These are phyloP conservation scores for Drosophila hamatofila DNA, from an alignment of 2,888 invertebrate genomes.

Conservation along the genomic window DNA sequence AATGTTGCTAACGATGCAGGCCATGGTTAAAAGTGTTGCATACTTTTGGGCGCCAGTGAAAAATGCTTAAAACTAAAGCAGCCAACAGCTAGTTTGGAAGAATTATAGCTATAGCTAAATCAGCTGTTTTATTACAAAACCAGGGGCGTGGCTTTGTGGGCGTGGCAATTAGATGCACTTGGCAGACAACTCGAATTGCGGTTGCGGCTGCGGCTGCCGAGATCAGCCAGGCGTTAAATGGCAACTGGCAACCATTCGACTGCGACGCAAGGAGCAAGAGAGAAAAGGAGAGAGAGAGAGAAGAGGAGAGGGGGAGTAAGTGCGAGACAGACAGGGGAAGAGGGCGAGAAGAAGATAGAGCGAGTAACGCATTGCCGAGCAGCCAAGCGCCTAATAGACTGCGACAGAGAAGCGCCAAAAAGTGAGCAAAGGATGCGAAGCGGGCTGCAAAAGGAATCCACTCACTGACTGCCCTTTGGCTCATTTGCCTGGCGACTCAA, in stretches of 20 bases:
- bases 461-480: constrained; percentile 14
- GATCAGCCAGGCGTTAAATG: constrained; percentile 74
- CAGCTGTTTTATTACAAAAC: neutral
- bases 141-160: constrained; percentile 4
- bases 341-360: constrained; percentile 3
- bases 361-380: constrained; percentile 31
- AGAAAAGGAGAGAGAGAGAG: neutral
- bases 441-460: neutral
- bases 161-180: constrained; percentile 55
- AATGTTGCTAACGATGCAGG: neutral
- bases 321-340: too few species aligned
- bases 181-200: constrained; percentile 24
- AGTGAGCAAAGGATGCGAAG: constrained; percentile 2
- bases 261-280: constrained; percentile 14
- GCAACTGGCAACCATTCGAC: constrained; percentile 62
- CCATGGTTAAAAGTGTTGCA: constrained; percentile 3
- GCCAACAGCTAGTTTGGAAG: neutral
- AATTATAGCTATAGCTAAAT: neutral
- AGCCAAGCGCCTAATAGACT: constrained; percentile 79
- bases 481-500: constrained; percentile 40
- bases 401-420: constrained; percentile 46
- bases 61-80: neutral
- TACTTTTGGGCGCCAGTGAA: constrained; percentile 6
- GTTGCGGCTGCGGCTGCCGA: constrained; percentile 43
- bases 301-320: neutral